A percentile compares a stretch with the other conserved stretches of the same genome.
Conservation (phyloP, 2,113 vertebrate genomes). For the Bubo bubo region DNA sequence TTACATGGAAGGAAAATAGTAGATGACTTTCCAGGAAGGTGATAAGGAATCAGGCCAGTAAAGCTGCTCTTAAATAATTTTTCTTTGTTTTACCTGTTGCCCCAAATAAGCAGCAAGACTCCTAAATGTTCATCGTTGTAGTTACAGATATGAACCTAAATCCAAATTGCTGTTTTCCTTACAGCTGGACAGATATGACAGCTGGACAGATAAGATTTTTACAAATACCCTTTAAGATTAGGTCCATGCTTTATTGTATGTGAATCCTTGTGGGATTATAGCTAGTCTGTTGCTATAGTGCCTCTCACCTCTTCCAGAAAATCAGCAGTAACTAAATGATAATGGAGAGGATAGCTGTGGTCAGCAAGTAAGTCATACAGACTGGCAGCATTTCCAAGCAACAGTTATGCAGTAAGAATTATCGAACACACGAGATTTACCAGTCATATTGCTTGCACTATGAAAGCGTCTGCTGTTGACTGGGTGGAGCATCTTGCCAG, state of each 20-base stretch:
- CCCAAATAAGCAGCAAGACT: background rate
- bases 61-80: background rate
- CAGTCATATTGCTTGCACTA: background rate
- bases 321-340: background rate
- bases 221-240: background rate
- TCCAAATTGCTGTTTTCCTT: background rate
- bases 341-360: background rate
- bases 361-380: background rate
- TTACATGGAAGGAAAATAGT: background rate
- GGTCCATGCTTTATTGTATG: background rate
- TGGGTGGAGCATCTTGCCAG: background rate
- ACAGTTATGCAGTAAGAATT: background rate
- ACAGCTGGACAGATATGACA: background rate
- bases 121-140: background rate
- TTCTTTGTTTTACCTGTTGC: background rate
- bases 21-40: background rate
- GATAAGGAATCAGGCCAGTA: background rate
- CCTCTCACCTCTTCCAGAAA: background rate
- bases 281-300: background rate
- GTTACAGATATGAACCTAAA: background rate
- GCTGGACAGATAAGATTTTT: background rate
- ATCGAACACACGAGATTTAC: rapidly evolving
- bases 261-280: background rate
- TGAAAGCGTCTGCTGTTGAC: background rate
- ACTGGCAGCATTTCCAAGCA: background rate